A percentile compares a stretch with the other conserved stretches of the same genome.
These are phyloP conservation scores for Agapornis roseicollis DNA, from an alignment of 2,113 vertebrate genomes.

Conservation along the genomic window DNA sequence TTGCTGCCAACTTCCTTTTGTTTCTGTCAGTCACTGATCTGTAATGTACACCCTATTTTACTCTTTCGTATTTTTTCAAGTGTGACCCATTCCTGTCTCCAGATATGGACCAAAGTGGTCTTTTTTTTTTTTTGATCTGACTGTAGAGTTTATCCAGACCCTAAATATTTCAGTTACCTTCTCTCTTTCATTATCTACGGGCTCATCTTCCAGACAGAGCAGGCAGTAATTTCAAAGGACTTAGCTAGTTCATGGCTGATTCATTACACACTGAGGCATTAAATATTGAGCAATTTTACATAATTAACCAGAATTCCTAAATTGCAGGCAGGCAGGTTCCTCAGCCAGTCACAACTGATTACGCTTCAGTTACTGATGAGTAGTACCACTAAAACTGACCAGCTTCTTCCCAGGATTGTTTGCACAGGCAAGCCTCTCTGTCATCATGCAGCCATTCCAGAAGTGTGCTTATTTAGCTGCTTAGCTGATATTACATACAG, in stretches of 20 bases:
- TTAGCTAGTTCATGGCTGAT: constrained; percentile 9
- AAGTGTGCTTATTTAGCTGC: background rate
- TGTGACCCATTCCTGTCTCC: background rate
- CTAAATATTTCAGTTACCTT: constrained; percentile 31
- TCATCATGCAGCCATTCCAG: background rate
- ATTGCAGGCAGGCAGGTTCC: background rate
- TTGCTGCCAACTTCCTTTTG: background rate
- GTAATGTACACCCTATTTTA: background rate
- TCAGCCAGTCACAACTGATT: background rate
- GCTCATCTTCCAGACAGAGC: background rate
- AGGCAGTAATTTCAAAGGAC: constrained; percentile 17
- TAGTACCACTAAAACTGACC: background rate
- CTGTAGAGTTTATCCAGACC: background rate
- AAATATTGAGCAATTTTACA: constrained; percentile 42
- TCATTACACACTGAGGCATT: constrained; percentile 5
- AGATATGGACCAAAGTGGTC: background rate
- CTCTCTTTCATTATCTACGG: background rate
- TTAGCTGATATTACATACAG: background rate
- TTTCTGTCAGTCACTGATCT: background rate
- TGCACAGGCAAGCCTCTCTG: background rate
- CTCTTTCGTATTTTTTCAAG: background rate
- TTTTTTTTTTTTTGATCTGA: background rate
- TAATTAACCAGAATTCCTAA: constrained; percentile 44
- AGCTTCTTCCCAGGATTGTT: background rate
- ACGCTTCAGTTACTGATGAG: background rate